Base-by-base conservation (phyloP, 1,140 invertebrate genomes). In the Drosophila grimshawi region DNA sequence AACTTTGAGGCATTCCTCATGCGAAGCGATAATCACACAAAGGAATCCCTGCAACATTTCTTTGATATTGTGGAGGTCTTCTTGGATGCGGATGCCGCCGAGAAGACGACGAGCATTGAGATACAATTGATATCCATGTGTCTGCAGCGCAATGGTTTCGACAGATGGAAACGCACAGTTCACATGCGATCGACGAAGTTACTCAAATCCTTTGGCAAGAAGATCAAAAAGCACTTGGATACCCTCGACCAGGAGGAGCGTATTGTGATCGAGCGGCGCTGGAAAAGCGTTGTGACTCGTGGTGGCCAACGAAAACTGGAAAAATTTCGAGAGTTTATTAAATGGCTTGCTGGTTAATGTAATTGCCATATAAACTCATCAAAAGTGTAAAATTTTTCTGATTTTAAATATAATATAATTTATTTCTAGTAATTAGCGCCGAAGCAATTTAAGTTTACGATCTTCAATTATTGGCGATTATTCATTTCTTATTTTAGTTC, bases 141-240 rank as follows among this genome's bases (percentile, higher is more conserved):
- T 35, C 63, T 88, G 48, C 72, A 89, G 45, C 83, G 83, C 48
- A 80, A 74, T 19, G 83, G 83, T 8, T 88, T 88, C 32, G 83
- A 88, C 62, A 65, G 83, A 5, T 88, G 85, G 85, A 89, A 89
- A 48, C 80, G 83, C 8, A 88, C 83, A 0, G 65, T 83, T 1
- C 83, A 88, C 4, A 37, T 81, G 6, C 64, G 80, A 3, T 78
- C 69, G 0, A 51, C 46, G 0, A 85, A 88, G 8, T 30, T 88
- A 5, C 55, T 89, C 0, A 89, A 83, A 30, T 29, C 71, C 4
- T 59, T 88, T 7, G 53, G 63, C 7, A 52, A 49, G 3, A 89
- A 88, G 49, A 41, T 88, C 0, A 46, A 29, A 0, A 63, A 56
- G 2, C 60, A 78, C 56, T 6, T 80, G 39, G 73, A 83, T 3